Evolutionary conservation across 2,797 vertebrate genomes (phyloP).

Genomic region (Acanthis flammea): DNA sequence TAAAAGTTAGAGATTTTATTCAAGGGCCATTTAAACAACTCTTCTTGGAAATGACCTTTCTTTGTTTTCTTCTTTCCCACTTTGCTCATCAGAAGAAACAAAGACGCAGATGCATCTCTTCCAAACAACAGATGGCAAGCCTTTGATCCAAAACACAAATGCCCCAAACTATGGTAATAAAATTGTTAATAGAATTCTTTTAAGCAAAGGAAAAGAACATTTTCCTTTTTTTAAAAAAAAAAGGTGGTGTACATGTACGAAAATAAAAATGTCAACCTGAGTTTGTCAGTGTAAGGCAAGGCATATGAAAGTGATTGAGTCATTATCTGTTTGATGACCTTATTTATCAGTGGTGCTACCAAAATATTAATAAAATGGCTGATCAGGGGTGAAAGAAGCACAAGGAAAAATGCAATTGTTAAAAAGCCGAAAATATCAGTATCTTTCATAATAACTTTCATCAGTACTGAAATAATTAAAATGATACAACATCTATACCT

Average conservation of each 20-base stretch:
- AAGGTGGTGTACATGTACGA: fast-evolving
- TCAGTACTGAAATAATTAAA: background rate
- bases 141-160: background rate
- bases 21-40: background rate
- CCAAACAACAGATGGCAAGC: background rate
- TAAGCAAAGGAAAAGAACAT: background rate
- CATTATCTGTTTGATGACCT: background rate
- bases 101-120: background rate
- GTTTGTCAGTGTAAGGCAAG: background rate
- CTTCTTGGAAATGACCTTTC: background rate
- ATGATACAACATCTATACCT: background rate
- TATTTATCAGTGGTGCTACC: background rate
- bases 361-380: background rate
- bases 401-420: background rate
- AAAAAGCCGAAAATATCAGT: background rate
- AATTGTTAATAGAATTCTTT: background rate
- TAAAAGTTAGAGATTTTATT: background rate
- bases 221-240: fast-evolving
- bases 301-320: background rate
- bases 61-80: background rate
- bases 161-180: background rate
- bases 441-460: background rate
- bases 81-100: background rate
- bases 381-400: background rate
- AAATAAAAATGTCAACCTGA: background rate